Evolutionary conservation across 1,140 invertebrate species (phyloP), one percentile per base, ranked within the genome.

Genomic region (Halictus rubicundus): DNA sequence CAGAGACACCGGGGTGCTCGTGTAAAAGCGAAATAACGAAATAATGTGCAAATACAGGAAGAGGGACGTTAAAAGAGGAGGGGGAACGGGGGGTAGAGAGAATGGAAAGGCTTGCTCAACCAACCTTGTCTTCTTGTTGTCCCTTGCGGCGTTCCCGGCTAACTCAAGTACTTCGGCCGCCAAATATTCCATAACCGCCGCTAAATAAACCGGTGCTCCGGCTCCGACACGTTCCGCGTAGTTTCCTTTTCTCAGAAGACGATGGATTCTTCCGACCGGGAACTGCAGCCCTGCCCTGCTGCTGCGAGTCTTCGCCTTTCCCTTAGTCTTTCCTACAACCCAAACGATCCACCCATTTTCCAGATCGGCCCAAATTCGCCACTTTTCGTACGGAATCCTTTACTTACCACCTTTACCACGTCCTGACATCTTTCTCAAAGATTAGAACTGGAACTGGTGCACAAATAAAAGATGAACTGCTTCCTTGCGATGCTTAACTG

Each of bases 241-340:
- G 85, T 95, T 93, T 21, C 95, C 95, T 82, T 95, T 95, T 21
- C 95, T 92, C 5, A 96, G 90, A 42, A 95, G 92, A 81, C 95
- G 94, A 87, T 96, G 95, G 68, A 94, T 91, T 69, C 94, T 90
- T 23, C 93, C 93, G 6, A 94, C 96, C 1, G 96, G 96, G 82
- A 97, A 96, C 65, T 94, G 94, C 9, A 96, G 93, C 14, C 96
- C 96, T 49, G 96, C 95, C 21, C 95, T 93, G 78, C 89, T 94
- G 32, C 95, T 95, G 42, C 95, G 93, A 21, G 94, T 91, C 93
- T 95, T 95, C 79, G 89, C 89, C 89, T 94, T 95, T 14, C 91
- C 91, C 89, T 94, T 95, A 7, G 88, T 84, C 71, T 94, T 94
- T 83, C 91, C 89, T 86, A 81, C 89, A 23, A 68, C 74, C 12